These are phyloP conservation scores for Cephalotes varians DNA, from an alignment of 2,888 invertebrate genomes.

Conservation along the genomic window DNA sequence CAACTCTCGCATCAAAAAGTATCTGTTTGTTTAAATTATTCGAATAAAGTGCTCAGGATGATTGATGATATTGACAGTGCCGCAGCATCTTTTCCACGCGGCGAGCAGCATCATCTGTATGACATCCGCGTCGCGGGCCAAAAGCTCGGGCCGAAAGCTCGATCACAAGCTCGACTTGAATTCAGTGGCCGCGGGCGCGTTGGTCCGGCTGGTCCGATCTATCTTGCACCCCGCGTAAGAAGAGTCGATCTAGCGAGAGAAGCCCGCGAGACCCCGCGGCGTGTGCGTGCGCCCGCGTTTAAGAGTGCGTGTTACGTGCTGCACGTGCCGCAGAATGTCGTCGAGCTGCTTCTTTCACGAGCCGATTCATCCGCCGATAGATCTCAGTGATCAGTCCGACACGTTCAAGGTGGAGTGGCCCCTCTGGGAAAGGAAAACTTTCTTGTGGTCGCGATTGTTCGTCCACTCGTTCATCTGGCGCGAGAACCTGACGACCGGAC, in stretches of 20 bases:
- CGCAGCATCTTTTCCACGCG: background rate
- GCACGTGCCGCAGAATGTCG: conserved; percentile 66
- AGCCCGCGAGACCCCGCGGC: conserved; percentile 36
- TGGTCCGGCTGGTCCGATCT: conserved; percentile 53
- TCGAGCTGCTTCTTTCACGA: conserved; percentile 89
- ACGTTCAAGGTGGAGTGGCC: conserved; percentile 89
- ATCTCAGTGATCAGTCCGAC: conserved; percentile 92
- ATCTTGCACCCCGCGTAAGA: background rate
- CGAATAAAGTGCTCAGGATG: background rate
- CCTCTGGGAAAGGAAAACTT: background rate
- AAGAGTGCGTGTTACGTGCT: conserved; percentile 50
- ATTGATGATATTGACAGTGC: conserved; percentile 14
- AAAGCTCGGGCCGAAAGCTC: conserved; percentile 45
- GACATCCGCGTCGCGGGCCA: conserved; percentile 60
- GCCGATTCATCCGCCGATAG: conserved; percentile 92
- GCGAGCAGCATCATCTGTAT: conserved; percentile 46
- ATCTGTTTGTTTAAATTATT: background rate
- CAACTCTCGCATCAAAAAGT: background rate
- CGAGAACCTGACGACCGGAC: background rate
- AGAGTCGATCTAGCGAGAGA: background rate
- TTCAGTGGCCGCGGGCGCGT: conserved; percentile 52
- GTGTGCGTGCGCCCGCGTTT: conserved; percentile 50
- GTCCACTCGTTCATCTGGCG: background rate
- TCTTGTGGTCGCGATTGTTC: background rate
- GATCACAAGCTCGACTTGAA: conserved; percentile 38